These are phyloP conservation scores for Pogoniulus pusillus DNA, from an alignment of 2,797 vertebrate genomes.

Conservation along the genomic window DNA sequence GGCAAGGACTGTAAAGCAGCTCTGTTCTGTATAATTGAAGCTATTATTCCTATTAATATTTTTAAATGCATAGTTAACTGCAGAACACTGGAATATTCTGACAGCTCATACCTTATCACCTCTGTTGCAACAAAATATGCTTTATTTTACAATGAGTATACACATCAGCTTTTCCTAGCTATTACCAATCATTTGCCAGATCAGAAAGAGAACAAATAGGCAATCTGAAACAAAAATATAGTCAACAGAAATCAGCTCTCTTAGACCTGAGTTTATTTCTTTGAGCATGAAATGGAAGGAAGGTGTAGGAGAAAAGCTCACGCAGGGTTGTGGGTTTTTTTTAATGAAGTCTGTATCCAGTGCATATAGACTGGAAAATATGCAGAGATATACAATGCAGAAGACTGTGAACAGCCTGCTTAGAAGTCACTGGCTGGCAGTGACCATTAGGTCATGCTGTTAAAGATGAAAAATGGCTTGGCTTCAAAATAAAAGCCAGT, in stretches of 20 bases:
- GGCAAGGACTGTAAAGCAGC: conserved; percentile 6
- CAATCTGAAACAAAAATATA: conserved; percentile 12
- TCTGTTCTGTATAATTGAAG: neutral
- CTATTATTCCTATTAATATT: conserved; percentile 53
- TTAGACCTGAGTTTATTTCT: conserved; percentile 30
- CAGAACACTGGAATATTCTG: conserved; percentile 1
- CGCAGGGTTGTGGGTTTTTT: neutral
- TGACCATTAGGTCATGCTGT: conserved; percentile 24
- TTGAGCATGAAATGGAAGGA: neutral
- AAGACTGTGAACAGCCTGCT: neutral
- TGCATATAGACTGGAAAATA: conserved; percentile 37
- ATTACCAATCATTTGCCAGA: conserved; percentile 22
- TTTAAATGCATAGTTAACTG: conserved; percentile 40
- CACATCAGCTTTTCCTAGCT: conserved; percentile 30
- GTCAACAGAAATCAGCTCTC: conserved; percentile 6
- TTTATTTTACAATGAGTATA: neutral
- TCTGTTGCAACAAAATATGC: conserved; percentile 2
- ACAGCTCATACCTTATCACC: conserved; percentile 12
- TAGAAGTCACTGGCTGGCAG: neutral
- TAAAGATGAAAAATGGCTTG: conserved; percentile 7
- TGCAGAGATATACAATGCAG: neutral
- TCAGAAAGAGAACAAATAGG: neutral
- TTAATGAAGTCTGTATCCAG: conserved; percentile 21
- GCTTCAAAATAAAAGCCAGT: conserved; percentile 14
- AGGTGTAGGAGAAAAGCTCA: conserved; percentile 22